These are phyloP conservation scores for Hyperoplus immaculatus DNA, from an alignment of 2,797 vertebrate genomes.

Conservation along the genomic window DNA sequence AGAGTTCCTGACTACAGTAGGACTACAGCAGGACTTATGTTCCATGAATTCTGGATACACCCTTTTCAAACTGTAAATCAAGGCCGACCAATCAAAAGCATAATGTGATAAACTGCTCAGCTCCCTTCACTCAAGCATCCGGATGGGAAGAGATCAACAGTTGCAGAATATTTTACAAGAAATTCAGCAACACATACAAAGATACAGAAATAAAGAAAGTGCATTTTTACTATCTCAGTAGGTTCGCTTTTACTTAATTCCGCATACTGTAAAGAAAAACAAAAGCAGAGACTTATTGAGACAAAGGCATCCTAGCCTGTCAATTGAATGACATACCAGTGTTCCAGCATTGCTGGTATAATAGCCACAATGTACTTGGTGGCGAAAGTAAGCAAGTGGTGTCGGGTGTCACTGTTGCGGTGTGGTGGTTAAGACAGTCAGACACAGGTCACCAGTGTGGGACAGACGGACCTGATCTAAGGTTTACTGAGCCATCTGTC, in stretches of 20 bases:
- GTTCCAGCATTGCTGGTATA: conserved; percentile 48
- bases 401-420: conserved; percentile 44
- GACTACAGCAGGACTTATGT: background rate
- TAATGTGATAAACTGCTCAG: background rate
- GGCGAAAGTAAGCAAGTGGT: conserved; percentile 40
- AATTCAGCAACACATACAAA: background rate
- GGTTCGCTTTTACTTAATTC: conserved; percentile 30
- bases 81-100: background rate
- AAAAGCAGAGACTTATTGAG: conserved; percentile 25
- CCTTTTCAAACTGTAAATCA: background rate
- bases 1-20: background rate
- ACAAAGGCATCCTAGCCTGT: conserved; percentile 16
- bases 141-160: background rate
- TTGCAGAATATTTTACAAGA: background rate
- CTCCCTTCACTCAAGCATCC: background rate
- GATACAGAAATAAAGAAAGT: background rate
- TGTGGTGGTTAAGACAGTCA: conserved; percentile 32
- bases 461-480: conserved; percentile 18
- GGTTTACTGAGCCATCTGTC: conserved; percentile 30
- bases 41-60: background rate
- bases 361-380: conserved; percentile 38
- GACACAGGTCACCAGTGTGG: conserved; percentile 25
- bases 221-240: conserved; percentile 21
- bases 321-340: conserved; percentile 38
- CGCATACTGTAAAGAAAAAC: conserved; percentile 25